Percentiles rank a stretch among this genome's conserved stretches.
Evolutionary conservation across 2,888 invertebrate genomes (phyloP).

Genomic region (Acrobasis suavella): DNA sequence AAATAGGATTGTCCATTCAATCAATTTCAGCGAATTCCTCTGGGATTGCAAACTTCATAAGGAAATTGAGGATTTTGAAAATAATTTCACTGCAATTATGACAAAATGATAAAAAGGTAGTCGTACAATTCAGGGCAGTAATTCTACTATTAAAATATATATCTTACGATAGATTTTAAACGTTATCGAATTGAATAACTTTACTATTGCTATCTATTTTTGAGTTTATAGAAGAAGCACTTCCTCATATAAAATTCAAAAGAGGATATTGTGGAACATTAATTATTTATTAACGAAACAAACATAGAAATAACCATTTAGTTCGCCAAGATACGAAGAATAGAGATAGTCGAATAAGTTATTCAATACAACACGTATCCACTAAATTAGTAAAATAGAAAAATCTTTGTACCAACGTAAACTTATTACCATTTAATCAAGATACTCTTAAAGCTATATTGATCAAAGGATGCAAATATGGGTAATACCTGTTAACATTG

Average conservation of each 20-base stretch:
- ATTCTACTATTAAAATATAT: too few species aligned
- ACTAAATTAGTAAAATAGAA: not conserved
- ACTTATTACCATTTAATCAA: conserved; percentile 14
- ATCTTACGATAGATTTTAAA: too few species aligned
- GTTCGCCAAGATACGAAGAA: too few species aligned
- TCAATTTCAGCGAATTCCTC: not conserved
- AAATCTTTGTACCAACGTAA: not conserved
- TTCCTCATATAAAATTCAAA: not conserved
- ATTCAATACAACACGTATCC: not conserved
- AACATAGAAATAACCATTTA: too few species aligned
- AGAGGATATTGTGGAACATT: not conserved
- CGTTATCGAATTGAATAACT: too few species aligned
- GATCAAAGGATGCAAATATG: conserved; percentile 23
- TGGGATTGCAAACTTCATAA: not conserved
- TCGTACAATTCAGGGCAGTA: not conserved
- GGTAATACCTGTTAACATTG: conserved; percentile 13
- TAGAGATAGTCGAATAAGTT: too few species aligned
- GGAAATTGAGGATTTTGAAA: not conserved
- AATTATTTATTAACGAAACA: too few species aligned
- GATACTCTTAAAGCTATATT: conserved; percentile 19
- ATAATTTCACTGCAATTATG: not conserved
- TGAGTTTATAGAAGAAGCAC: too few species aligned
- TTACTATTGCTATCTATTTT: too few species aligned
- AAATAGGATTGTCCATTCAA: conserved; percentile 67
- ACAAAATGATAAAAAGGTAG: too few species aligned